Base-by-base conservation (phyloP, 1,140 invertebrate species). In the Zaprionus ornatus region DNA sequence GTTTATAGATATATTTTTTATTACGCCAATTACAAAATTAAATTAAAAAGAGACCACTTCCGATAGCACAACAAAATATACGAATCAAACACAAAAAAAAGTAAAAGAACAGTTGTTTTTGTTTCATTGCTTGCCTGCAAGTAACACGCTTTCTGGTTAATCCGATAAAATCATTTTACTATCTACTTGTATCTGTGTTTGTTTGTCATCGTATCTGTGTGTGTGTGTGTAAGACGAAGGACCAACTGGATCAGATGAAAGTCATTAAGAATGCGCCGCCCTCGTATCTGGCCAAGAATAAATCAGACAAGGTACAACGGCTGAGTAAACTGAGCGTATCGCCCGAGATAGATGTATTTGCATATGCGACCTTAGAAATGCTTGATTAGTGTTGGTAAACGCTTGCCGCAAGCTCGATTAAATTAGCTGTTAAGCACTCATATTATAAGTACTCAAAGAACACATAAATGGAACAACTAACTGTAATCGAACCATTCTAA, bases 221-320 rank as follows among this genome's bases (percentile, higher is more conserved):
- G 57, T 69, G 12, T 54, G 21, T 29, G 25, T 55, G 23, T 27
- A 82, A 92, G 91, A 91, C 84, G 50, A 92, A 92, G 90, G 92
- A 95, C 74, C 97, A 97, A 94, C 95, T 97, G 93, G 95, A 95
- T 91, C 94, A 96, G 87, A 95, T 97, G 93, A 94, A 95, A 92
- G 94, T 95, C 82, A 94, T 97, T 70, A 95, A 96, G 92, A 95
- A 96, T 94, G 96, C 96, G 60, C 96, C 96, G 79, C 96, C 97
- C 23, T 97, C 96, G 82, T 95, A 97, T 94, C 92, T 96, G 92
- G 95, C 95, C 92, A 97, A 96, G 95, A 97, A 95, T 85, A 97
- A 96, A 93, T 97, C 97, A 7, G 96, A 96, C 86, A 97, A 98
- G 97, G 97, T 97, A 94, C 23, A 37, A 42, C 35, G 13, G n/a